These are phyloP conservation scores for Pelagia noctiluca DNA, from an alignment of 30 jellyfish, hydroid and myxozoan species.

Conservation along the genomic window DNA sequence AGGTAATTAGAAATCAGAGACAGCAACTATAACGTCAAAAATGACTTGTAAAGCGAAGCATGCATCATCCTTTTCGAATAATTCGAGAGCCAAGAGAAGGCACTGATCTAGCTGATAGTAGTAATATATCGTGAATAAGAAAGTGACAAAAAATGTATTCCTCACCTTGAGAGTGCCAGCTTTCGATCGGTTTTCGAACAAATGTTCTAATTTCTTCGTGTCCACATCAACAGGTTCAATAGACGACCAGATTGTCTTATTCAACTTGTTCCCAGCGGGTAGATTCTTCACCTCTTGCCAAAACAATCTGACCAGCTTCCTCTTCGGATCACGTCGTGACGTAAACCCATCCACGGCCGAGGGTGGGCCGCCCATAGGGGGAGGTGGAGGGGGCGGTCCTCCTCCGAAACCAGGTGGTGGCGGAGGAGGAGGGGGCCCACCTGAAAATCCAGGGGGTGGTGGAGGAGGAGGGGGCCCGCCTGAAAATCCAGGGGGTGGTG, in stretches of 20 bases:
- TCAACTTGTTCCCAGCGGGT: constrained; percentile 62
- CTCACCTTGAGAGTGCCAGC: constrained; percentile 82
- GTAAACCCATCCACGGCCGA: constrained; percentile 67
- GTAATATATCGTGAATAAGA: background rate
- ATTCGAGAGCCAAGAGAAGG: too few relatives aligned
- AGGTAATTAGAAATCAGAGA: too few relatives aligned
- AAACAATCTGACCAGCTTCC: constrained; percentile 92
- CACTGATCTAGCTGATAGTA: too few relatives aligned
- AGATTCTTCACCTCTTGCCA: constrained; percentile 94
- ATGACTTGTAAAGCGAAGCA: too few relatives aligned
- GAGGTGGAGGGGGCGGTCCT: constrained; percentile 87
- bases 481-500: constrained; percentile 84
- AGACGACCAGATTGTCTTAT: constrained; percentile 89
- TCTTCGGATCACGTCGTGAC: constrained; percentile 62
- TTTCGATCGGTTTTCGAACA: constrained; percentile 93
- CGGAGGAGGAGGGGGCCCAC: constrained; percentile 80
- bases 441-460: constrained; percentile 85
- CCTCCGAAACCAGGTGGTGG: constrained; percentile 92
- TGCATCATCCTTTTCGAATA: too few relatives aligned
- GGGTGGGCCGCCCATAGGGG: constrained; percentile 64
- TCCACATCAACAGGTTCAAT: constrained; percentile 93
- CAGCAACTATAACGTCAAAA: too few relatives aligned
- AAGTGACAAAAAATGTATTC: too few relatives aligned
- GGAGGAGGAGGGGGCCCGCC: constrained; percentile 91
- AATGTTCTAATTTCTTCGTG: constrained; percentile 95